Percentiles rank a stretch among this genome's conserved stretches.
Conservation (phyloP, 2,888 invertebrate species). For the Lissonota sp. region DNA sequence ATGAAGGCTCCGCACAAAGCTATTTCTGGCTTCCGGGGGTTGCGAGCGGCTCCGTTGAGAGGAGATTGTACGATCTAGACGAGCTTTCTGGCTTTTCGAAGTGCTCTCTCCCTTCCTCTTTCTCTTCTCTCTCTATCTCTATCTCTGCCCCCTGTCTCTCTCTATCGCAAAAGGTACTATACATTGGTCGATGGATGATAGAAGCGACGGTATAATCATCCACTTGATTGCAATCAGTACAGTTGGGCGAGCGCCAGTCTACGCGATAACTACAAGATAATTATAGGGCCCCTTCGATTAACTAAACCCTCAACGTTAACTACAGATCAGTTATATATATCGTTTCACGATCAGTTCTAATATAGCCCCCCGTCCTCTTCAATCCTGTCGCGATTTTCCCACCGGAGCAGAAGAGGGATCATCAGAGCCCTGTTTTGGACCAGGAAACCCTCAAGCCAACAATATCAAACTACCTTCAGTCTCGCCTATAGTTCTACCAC, state of each 20-base stretch:
- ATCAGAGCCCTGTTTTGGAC: slow-evolving; percentile 7
- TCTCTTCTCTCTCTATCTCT: not conserved
- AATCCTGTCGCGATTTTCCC: slow-evolving; percentile 1
- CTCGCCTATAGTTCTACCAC: not conserved
- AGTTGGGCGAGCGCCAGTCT: slow-evolving; percentile 66
- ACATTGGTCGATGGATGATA: slow-evolving; percentile 51
- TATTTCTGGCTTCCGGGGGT: slow-evolving; percentile 15
- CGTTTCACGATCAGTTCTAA: slow-evolving; percentile 26
- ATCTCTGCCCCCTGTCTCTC: not conserved
- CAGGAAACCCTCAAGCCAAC: slow-evolving; percentile 17
- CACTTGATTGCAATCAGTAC: slow-evolving; percentile 70
- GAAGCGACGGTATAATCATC: slow-evolving; percentile 65
- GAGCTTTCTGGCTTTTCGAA: slow-evolving; percentile 23
- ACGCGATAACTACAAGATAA: slow-evolving; percentile 69
- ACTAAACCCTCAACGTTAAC: slow-evolving; percentile 59
- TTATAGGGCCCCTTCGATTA: slow-evolving; percentile 68
- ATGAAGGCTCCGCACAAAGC: slow-evolving; percentile 1
- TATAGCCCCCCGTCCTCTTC: slow-evolving; percentile 1
- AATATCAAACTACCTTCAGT: slow-evolving; percentile 18
- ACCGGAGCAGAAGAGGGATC: slow-evolving; percentile 26
- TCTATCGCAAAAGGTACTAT: slow-evolving; percentile 8
- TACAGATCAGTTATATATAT: slow-evolving; percentile 56
- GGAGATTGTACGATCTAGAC: slow-evolving; percentile 16
- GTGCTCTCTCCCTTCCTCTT: slow-evolving; percentile 4
- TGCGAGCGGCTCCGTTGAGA: slow-evolving; percentile 5